Evolutionary conservation across 2,113 vertebrate species (phyloP).

Genomic region (Gallinago paraguaiae): DNA sequence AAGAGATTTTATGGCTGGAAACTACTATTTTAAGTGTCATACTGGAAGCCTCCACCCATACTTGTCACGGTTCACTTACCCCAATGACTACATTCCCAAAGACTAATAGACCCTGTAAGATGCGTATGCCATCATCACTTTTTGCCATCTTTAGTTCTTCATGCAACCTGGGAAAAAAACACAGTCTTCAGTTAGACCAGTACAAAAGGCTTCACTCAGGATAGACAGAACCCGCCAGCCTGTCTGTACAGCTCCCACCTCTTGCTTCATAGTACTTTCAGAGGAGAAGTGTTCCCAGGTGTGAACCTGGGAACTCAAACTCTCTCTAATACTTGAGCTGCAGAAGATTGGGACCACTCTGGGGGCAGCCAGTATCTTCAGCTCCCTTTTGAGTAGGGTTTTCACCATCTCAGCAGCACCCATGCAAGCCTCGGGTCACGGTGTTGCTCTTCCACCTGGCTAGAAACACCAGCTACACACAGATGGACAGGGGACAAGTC

Average conservation of each 20-base stretch:
- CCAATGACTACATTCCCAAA: constrained; percentile 78
- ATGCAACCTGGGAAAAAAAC: not conserved
- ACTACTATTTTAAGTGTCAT: not conserved
- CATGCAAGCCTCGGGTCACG: not conserved
- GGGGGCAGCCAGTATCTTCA: not conserved
- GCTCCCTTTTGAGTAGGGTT: not conserved
- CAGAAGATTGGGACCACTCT: not conserved
- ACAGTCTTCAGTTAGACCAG: not conserved
- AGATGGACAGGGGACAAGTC: not conserved
- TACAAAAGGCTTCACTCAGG: not conserved
- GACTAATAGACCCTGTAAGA: constrained; percentile 77
- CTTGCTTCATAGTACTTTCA: not conserved
- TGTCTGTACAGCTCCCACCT: not conserved
- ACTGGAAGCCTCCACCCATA: not conserved
- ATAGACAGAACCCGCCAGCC: not conserved
- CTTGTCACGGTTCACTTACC: constrained; percentile 69
- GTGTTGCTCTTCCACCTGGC: not conserved
- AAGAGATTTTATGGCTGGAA: not conserved
- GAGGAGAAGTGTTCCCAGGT: not conserved
- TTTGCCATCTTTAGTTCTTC: constrained; percentile 73
- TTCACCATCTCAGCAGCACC: not conserved
- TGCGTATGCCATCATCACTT: constrained; percentile 57
- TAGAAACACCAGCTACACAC: not conserved
- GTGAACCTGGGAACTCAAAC: not conserved
- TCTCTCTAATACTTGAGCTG: not conserved